phyloP scores from a whole-genome alignment of 2,888 invertebrate genomes.

The Chesias legatella region DNA sequence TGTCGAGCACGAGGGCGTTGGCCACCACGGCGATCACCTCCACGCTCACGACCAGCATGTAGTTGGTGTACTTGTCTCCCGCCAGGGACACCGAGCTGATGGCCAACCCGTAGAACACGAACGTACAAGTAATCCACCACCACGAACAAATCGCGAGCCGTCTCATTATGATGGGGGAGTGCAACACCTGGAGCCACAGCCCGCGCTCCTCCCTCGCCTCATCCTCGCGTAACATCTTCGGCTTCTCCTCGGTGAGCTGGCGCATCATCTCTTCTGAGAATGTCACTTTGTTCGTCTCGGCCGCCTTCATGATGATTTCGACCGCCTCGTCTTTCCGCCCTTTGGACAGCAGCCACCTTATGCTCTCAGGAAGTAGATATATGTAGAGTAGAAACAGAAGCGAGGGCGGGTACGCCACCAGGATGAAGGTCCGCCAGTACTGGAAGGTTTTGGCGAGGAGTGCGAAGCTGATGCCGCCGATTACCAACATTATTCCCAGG shows the following conservation, averaged over 20 bases:
- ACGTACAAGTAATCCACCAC: conserved; percentile 90
- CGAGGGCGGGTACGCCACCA: conserved; percentile 85
- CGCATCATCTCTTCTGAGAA: conserved; percentile 64
- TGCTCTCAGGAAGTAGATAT: conserved; percentile 87
- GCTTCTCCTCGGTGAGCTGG: conserved; percentile 63
- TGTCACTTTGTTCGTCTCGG: conserved; percentile 81
- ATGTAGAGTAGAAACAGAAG: conserved; percentile 84
- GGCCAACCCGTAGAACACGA: conserved; percentile 90
- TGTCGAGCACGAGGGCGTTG: conserved; percentile 83
- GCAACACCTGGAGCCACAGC: conserved; percentile 59
- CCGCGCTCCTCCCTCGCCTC: conserved; percentile 46
- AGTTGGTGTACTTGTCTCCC: conserved; percentile 89
- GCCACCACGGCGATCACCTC: conserved; percentile 86
- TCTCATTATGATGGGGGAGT: conserved; percentile 64
- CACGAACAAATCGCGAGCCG: conserved; percentile 68
- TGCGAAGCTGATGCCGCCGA: conserved; percentile 86
- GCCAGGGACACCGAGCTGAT: conserved; percentile 87
- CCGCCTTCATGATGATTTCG: conserved; percentile 81
- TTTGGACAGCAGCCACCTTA: conserved; percentile 88
- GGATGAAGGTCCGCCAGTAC: conserved; percentile 86
- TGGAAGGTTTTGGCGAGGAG: conserved; percentile 84
- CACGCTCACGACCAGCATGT: conserved; percentile 84
- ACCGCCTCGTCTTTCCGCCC: conserved; percentile 84
- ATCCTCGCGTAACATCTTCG: conserved; percentile 44
- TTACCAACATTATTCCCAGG: conserved; percentile 76